phyloP scores from a whole-genome alignment of 2,113 vertebrate genomes.

The Rafetus swinhoei region DNA sequence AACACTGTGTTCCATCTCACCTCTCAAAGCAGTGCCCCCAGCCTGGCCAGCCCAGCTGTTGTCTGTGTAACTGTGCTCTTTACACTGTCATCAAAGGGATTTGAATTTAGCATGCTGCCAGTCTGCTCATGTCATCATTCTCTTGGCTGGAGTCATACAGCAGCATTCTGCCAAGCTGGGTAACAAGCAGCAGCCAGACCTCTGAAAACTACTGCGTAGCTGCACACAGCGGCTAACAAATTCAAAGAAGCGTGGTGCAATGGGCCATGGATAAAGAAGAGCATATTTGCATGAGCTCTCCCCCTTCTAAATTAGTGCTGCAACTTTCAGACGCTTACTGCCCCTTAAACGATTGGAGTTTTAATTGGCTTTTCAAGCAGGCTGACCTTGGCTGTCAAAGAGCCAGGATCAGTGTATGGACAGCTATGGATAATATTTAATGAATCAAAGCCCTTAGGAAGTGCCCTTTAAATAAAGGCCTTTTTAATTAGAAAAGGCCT shows the following conservation, averaged over 20 bases:
- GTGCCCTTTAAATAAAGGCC: not conserved
- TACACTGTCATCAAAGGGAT: not conserved
- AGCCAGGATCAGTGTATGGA: not conserved
- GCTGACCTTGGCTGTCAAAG: not conserved
- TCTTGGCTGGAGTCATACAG: not conserved
- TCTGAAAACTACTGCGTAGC: too few species aligned
- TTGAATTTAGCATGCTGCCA: slow-evolving; percentile 28
- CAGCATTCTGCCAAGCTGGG: not conserved
- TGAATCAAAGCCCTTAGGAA: not conserved
- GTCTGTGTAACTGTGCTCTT: not conserved
- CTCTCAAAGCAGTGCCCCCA: rapidly evolving
- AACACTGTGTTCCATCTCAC: rapidly evolving
- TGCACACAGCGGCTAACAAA: not conserved
- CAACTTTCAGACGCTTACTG: not conserved
- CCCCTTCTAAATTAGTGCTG: not conserved
- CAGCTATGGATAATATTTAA: not conserved
- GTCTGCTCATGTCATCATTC: not conserved
- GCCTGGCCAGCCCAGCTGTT: not conserved
- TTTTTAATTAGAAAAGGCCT: not conserved
- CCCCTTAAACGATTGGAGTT: not conserved
- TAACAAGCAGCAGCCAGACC: not conserved
- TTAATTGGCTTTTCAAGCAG: not conserved
- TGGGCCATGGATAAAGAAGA: rapidly evolving
- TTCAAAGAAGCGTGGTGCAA: not conserved
- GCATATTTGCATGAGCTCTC: not conserved